Conservation (phyloP, 2,113 vertebrate species). For the Elaphurus davidianus region DNA sequence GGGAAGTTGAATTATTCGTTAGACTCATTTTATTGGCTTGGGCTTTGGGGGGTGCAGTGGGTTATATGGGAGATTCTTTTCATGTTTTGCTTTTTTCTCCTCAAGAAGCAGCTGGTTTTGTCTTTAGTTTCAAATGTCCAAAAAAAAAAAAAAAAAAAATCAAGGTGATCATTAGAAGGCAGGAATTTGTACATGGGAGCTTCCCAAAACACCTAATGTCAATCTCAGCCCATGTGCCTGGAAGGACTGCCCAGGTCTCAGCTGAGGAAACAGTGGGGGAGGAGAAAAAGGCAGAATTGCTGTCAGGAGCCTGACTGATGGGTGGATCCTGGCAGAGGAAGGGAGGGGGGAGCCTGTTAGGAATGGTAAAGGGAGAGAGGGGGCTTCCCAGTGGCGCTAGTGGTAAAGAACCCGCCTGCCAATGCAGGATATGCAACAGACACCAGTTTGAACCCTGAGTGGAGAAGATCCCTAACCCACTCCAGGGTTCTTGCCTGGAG, state of each 20-base stretch:
- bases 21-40: constrained; percentile 69
- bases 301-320: not conserved
- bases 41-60: not conserved
- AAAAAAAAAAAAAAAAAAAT: constrained; percentile 30
- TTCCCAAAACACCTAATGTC: constrained; percentile 60
- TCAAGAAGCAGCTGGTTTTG: constrained; percentile 75
- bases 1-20: constrained; percentile 54
- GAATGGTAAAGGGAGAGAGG: not conserved
- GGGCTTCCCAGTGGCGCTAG: not conserved
- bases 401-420: not conserved
- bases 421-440: not conserved
- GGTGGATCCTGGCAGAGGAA: not conserved
- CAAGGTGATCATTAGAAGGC: constrained; percentile 18
- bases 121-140: constrained; percentile 74
- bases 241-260: constrained; percentile 8
- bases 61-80: constrained; percentile 58
- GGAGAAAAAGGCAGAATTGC: not conserved
- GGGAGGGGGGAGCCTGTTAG: not conserved
- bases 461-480: not conserved
- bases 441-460: not conserved
- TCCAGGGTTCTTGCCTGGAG: not conserved
- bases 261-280: not conserved
- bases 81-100: constrained; percentile 44
- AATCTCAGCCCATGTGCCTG: not conserved
- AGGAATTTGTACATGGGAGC: not conserved